These are phyloP conservation scores for Leptinotarsa haldemani DNA, from an alignment of 2,888 invertebrate species.

Conservation along the genomic window DNA sequence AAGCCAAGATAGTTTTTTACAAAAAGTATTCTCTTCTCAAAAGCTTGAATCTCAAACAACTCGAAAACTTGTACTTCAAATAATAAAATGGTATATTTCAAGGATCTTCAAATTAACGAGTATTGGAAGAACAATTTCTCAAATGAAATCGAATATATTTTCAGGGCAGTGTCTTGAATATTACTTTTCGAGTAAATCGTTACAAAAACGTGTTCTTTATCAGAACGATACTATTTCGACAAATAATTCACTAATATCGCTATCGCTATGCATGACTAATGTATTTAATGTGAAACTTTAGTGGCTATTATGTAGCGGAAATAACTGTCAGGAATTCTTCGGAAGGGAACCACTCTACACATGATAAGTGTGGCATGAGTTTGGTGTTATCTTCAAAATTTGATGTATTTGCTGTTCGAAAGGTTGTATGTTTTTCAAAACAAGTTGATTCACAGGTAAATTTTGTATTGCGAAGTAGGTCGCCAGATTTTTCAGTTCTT, in stretches of 20 bases:
- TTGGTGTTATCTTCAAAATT: background rate
- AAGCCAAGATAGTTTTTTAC: no score
- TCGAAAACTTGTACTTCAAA: no score
- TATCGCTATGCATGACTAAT: conserved; percentile 33
- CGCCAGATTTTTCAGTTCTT: no score
- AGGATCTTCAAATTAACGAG: no score
- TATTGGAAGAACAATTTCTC: no score
- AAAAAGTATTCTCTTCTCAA: no score
- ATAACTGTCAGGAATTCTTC: conserved; percentile 31
- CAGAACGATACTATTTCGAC: conserved; percentile 27
- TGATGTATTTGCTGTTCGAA: background rate
- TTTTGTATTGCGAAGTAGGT: no score
- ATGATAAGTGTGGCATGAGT: background rate
- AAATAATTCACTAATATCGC: conserved; percentile 38
- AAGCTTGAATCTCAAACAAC: no score
- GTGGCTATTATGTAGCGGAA: conserved; percentile 33
- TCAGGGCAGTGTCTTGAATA: conserved; percentile 6
- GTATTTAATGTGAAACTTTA: conserved; percentile 36
- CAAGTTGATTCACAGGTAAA: no score
- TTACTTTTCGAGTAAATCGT: conserved; percentile 31
- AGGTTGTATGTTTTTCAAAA: no score
- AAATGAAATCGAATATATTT: no score
- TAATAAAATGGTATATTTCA: no score
- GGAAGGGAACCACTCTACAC: conserved; percentile 8
- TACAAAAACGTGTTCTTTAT: conserved; percentile 40